Evolutionary conservation across 2,888 invertebrate genomes (phyloP).

Genomic region (Parnassius glacialis): DNA sequence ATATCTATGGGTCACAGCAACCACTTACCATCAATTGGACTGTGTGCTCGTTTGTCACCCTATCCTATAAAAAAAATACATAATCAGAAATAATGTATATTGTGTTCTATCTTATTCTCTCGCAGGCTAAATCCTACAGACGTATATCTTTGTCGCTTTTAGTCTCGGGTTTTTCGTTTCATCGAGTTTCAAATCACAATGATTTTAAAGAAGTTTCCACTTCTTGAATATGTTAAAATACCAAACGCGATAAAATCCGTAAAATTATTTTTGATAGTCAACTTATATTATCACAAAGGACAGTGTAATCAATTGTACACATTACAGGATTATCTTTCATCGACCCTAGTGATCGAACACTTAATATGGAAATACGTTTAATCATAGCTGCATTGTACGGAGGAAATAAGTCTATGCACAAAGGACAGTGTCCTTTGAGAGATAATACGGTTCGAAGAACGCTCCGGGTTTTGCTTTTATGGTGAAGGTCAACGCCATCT

Average conservation of each 20-base stretch:
- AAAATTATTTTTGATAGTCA: neutral
- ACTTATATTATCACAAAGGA: neutral
- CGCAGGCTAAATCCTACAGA: too few species aligned
- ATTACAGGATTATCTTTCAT: constrained; percentile 10
- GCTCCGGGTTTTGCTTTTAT: neutral
- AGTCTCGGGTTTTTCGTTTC: too few species aligned
- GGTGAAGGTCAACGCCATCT: constrained; percentile 6
- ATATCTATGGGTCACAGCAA: too few species aligned
- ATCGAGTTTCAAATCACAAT: too few species aligned
- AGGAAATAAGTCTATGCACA: constrained; percentile 11
- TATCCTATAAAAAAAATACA: too few species aligned
- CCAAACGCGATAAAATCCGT: neutral
- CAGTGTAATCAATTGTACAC: constrained; percentile 5
- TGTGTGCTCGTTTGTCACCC: too few species aligned
- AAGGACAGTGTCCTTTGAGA: constrained; percentile 12
- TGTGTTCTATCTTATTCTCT: too few species aligned
- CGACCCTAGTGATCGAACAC: constrained; percentile 3
- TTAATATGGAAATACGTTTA: constrained; percentile 27
- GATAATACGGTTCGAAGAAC: constrained; percentile 5
- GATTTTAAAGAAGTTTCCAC: too few species aligned
- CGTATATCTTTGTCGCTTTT: too few species aligned
- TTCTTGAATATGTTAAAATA: neutral
- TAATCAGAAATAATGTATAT: too few species aligned
- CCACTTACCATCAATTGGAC: too few species aligned
- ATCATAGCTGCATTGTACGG: constrained; percentile 23